A percentile compares a stretch with the other conserved stretches of the same genome.
Evolutionary conservation across 2,113 vertebrate species (phyloP).

Genomic region (Furnarius figulus): DNA sequence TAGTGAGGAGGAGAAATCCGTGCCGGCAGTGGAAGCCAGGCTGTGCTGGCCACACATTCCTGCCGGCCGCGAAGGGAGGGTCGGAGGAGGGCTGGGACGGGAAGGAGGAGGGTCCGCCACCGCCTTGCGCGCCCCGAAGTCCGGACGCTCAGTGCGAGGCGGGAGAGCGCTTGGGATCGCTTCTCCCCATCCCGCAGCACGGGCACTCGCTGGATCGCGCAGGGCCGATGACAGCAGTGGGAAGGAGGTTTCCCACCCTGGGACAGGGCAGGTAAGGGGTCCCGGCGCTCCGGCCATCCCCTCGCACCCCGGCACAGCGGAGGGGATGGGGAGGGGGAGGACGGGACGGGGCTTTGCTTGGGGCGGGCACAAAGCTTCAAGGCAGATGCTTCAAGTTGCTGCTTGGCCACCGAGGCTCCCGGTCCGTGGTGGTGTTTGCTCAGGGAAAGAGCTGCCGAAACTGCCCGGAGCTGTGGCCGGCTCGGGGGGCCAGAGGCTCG

Average conservation of each 20-base stretch:
- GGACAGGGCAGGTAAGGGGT: constrained; percentile 72
- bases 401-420: not conserved
- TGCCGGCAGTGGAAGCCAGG: not conserved
- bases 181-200: not conserved
- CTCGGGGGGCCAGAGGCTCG: rapidly evolving
- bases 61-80: constrained; percentile 33
- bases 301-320: rapidly evolving
- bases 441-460: not conserved
- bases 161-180: not conserved
- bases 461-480: rapidly evolving
- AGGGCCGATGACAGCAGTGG: constrained; percentile 69
- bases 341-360: not conserved
- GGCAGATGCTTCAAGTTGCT: not conserved
- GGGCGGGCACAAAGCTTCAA: not conserved
- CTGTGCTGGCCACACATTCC: constrained; percentile 50
- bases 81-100: constrained; percentile 3
- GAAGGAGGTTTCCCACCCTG: constrained; percentile 64
- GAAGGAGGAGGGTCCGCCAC: constrained; percentile 62
- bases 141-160: not conserved
- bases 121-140: not conserved
- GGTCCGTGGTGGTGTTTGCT: not conserved
- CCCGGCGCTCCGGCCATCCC: rapidly evolving
- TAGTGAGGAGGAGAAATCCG: not conserved
- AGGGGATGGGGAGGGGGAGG: not conserved
- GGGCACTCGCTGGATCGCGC: not conserved